These are phyloP conservation scores for Acleris sparsana DNA, from an alignment of 2,888 invertebrate genomes.

Conservation along the genomic window DNA sequence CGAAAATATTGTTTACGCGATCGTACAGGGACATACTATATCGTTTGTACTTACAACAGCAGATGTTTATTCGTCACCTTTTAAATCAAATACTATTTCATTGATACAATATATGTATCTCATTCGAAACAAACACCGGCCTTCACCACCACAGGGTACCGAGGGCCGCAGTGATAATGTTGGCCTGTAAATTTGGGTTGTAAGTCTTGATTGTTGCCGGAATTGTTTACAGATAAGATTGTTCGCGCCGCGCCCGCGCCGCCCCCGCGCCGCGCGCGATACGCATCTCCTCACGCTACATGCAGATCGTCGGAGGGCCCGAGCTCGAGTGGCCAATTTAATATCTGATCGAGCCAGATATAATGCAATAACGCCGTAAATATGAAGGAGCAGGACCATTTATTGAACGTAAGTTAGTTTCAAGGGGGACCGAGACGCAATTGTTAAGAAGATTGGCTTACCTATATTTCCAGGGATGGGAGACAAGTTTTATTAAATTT, in stretches of 20 bases:
- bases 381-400: slow-evolving; percentile 64
- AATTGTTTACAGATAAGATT: slow-evolving; percentile 51
- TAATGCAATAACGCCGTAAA: slow-evolving; percentile 72
- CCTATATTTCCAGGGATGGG: slow-evolving; percentile 50
- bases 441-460: slow-evolving; percentile 64
- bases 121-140: no score
- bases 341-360: slow-evolving; percentile 76
- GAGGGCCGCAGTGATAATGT: background rate
- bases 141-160: no score
- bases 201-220: slow-evolving; percentile 45
- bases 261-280: slow-evolving; percentile 7
- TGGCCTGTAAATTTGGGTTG: slow-evolving; percentile 38
- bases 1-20: no score
- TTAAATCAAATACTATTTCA: no score
- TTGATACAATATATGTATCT: no score
- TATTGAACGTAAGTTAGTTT: slow-evolving; percentile 76
- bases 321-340: slow-evolving; percentile 65
- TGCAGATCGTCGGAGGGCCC: slow-evolving; percentile 63
- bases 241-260: slow-evolving; percentile 31
- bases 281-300: slow-evolving; percentile 20
- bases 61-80: no score
- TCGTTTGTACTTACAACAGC: no score
- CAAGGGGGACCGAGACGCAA: slow-evolving; percentile 68
- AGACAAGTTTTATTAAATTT: slow-evolving; percentile 28
- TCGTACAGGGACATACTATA: no score